Conservation (phyloP, 2,113 vertebrate species). For the Ctenomys sociabilis region DNA sequence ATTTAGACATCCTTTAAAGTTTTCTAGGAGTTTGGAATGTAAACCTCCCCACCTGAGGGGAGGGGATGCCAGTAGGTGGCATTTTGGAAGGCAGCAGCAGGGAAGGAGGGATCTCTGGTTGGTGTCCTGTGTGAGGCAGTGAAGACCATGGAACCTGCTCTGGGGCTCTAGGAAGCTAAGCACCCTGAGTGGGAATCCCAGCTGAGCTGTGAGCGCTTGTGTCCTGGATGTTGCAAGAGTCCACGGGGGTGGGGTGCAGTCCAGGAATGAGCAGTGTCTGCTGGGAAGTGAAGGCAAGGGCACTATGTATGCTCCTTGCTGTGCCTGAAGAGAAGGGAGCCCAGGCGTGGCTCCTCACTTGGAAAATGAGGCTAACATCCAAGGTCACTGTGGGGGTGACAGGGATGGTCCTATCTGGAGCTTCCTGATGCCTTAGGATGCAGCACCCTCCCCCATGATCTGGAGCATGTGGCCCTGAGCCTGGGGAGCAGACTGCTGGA, state of each 20-base stretch:
- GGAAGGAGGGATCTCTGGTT: background rate
- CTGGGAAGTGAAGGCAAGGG: constrained; percentile 23
- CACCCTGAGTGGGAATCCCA: background rate
- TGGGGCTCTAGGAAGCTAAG: background rate
- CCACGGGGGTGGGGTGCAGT: background rate
- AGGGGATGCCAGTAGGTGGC: background rate
- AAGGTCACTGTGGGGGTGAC: background rate
- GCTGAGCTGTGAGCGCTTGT: background rate
- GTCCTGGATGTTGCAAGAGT: background rate
- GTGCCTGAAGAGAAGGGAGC: constrained; percentile 1
- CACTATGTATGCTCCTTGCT: background rate
- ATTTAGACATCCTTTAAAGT: background rate
- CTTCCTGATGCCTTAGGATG: background rate
- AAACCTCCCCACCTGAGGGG: background rate
- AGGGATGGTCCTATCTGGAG: background rate
- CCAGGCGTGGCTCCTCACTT: background rate
- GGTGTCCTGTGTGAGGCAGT: background rate
- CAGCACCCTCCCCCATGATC: background rate
- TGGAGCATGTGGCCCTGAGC: background rate
- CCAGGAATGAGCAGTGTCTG: background rate
- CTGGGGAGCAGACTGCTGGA: background rate
- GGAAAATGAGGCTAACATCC: background rate
- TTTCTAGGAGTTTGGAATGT: background rate
- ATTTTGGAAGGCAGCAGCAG: rapidly evolving
- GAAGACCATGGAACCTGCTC: background rate